These are phyloP conservation scores for Teinopalpus imperialis DNA, from an alignment of 2,888 invertebrate genomes.

Conservation along the genomic window DNA sequence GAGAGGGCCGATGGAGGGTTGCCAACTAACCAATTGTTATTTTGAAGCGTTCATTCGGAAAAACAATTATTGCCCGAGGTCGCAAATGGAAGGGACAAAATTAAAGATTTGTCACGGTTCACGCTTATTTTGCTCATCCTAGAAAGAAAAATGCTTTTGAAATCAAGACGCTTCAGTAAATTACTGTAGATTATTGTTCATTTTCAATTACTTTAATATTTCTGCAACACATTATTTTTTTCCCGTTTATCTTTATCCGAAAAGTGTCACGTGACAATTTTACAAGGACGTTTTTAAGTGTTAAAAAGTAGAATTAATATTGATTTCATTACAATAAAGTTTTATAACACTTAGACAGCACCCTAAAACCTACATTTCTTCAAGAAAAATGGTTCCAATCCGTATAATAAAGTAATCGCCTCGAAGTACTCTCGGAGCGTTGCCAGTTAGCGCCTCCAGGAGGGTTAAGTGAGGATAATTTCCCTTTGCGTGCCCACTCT, in stretches of 20 bases:
- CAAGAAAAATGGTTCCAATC: constrained; percentile 70
- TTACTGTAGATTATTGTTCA: too few species aligned
- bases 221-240: too few species aligned
- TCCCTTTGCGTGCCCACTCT: constrained; percentile 78
- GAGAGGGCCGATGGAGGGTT: constrained; percentile 49
- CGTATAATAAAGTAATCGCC: constrained; percentile 77
- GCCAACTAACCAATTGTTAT: constrained; percentile 73
- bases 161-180: too few species aligned
- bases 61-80: constrained; percentile 64
- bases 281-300: too few species aligned
- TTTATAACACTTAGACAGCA: too few species aligned
- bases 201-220: too few species aligned
- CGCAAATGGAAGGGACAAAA: constrained; percentile 65
- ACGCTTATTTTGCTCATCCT: constrained; percentile 48
- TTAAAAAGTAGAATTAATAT: too few species aligned
- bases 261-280: too few species aligned
- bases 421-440: constrained; percentile 72
- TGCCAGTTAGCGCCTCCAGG: constrained; percentile 80
- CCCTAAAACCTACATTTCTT: constrained; percentile 38
- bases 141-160: constrained; percentile 32
- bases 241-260: too few species aligned
- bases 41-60: constrained; percentile 76
- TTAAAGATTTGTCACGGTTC: constrained; percentile 67
- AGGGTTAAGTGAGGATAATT: constrained; percentile 81
- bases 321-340: too few species aligned